Percentiles rank a stretch among this genome's conserved stretches.
phyloP scores from a whole-genome alignment of 1,140 invertebrate species.

The Delia radicum region DNA sequence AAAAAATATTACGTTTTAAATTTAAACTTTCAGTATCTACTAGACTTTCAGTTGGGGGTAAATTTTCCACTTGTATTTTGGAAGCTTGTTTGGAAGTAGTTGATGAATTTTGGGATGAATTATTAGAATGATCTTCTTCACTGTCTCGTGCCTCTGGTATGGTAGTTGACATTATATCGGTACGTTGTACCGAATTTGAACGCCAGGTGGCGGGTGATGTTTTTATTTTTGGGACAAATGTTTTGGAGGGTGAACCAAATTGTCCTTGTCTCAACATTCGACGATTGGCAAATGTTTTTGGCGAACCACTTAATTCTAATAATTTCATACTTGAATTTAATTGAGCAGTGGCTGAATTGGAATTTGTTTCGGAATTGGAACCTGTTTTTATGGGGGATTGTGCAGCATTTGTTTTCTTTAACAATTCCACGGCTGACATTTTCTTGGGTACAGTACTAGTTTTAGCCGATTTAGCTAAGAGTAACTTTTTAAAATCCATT shows the following conservation, averaged over 20 bases:
- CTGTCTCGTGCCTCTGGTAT: conserved; percentile 81
- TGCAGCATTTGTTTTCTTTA: conserved; percentile 62
- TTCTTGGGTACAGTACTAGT: conserved; percentile 60
- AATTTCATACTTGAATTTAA: conserved; percentile 54
- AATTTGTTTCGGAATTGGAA: neutral
- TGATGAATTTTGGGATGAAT: conserved; percentile 32
- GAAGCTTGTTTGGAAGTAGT: conserved; percentile 36
- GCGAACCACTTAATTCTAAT: conserved; percentile 66
- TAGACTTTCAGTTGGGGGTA: conserved; percentile 25
- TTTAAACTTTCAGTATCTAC: conserved; percentile 34
- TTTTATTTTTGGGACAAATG: conserved; percentile 64
- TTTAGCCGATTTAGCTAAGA: conserved; percentile 63
- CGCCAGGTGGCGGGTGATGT: conserved; percentile 70
- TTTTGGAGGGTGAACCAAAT: conserved; percentile 60
- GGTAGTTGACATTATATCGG: conserved; percentile 79
- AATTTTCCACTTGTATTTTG: neutral
- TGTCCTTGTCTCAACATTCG: conserved; percentile 60
- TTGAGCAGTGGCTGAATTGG: neutral
- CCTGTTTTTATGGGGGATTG: neutral
- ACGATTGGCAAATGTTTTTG: conserved; percentile 65
- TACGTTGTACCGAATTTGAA: conserved; percentile 65
- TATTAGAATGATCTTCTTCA: conserved; percentile 62
- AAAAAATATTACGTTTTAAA: conserved; percentile 52
- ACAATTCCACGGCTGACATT: conserved; percentile 78
- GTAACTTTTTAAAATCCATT: conserved; percentile 78